A percentile compares a stretch with the other conserved stretches of the same genome.
Conservation (phyloP, 2,113 vertebrate genomes). For the Mustela nigripes region DNA sequence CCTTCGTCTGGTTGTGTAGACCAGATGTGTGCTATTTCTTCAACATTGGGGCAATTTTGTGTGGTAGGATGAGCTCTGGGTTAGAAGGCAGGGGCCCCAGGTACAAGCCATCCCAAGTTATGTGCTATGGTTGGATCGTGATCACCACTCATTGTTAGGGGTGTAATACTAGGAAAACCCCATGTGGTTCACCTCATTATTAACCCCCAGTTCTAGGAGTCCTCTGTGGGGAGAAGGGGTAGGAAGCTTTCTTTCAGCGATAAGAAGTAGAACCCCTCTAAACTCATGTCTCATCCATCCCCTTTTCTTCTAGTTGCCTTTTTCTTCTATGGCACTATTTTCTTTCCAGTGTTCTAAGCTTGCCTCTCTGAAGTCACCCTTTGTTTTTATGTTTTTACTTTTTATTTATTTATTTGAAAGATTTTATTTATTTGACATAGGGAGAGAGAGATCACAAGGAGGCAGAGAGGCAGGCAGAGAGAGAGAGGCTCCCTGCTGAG, state of each 20-base stretch:
- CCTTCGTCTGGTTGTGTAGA: neutral
- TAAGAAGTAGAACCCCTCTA: neutral
- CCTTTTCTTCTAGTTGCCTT: neutral
- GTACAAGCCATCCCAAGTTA: too few species aligned
- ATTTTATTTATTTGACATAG: too few species aligned
- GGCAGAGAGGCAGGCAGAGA: too few species aligned
- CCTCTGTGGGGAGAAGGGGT: too few species aligned
- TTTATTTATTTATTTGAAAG: too few species aligned
- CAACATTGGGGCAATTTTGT: neutral
- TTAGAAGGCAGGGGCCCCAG: neutral
- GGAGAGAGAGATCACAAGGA: too few species aligned
- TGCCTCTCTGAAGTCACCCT: neutral
- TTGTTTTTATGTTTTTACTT: too few species aligned
- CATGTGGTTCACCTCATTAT: neutral
- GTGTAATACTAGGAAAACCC: neutral
- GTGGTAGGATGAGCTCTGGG: neutral
- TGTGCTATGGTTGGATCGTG: neutral
- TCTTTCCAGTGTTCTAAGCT: neutral
- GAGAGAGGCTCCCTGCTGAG: too few species aligned
- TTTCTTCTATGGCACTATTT: neutral
- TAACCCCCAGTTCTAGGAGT: neutral
- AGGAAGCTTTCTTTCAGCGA: neutral
- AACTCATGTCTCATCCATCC: neutral
- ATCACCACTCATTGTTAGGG: neutral
- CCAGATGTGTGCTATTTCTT: conserved; percentile 39